Evolutionary conservation across 1,140 invertebrate species (phyloP).

Genomic region (Dufourea novaeangliae): DNA sequence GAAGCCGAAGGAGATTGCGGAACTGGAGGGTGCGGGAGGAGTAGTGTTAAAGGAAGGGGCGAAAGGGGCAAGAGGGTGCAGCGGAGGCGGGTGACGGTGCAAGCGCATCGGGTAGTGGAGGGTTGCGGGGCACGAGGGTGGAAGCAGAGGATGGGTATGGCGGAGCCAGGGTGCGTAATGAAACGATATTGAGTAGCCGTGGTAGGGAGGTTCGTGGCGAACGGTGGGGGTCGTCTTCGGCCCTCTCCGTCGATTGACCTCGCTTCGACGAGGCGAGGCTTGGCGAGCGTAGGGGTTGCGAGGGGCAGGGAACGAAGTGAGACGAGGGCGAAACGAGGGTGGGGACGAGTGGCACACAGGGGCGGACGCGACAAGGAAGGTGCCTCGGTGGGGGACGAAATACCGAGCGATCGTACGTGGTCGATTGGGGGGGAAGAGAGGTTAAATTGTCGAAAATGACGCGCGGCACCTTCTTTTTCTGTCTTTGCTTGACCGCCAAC

Average conservation of each 20-base stretch:
- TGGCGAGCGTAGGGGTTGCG: conserved; percentile 11
- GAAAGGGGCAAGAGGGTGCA: conserved; percentile 36
- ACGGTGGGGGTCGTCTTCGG: conserved; percentile 75
- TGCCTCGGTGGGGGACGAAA: conserved; percentile 48
- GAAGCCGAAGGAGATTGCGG: conserved; percentile 45
- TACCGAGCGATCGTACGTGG: conserved; percentile 48
- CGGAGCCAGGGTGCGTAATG: conserved; percentile 77
- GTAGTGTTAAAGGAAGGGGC: not conserved
- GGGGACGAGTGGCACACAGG: conserved; percentile 40
- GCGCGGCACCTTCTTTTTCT: conserved; percentile 66
- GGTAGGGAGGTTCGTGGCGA: conserved; percentile 62
- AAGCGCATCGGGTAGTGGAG: conserved; percentile 35
- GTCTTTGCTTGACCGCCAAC: conserved; percentile 33
- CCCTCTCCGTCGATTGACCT: conserved; percentile 80
- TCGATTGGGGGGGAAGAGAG: conserved; percentile 49
- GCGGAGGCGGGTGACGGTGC: conserved; percentile 29
- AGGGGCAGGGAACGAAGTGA: conserved; percentile 37
- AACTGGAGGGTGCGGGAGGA: not conserved
- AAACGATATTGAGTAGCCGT: conserved; percentile 80
- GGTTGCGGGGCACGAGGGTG: conserved; percentile 19
- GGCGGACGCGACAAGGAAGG: conserved; percentile 52
- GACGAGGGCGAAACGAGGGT: conserved; percentile 30
- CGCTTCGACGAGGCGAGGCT: conserved; percentile 67
- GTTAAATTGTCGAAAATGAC: conserved; percentile 81
- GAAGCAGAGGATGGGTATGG: conserved; percentile 46